Evolutionary conservation across 2,113 vertebrate genomes (phyloP), one percentile per base, ranked within the genome.

Genomic region (Takifugu bimaculatus): DNA sequence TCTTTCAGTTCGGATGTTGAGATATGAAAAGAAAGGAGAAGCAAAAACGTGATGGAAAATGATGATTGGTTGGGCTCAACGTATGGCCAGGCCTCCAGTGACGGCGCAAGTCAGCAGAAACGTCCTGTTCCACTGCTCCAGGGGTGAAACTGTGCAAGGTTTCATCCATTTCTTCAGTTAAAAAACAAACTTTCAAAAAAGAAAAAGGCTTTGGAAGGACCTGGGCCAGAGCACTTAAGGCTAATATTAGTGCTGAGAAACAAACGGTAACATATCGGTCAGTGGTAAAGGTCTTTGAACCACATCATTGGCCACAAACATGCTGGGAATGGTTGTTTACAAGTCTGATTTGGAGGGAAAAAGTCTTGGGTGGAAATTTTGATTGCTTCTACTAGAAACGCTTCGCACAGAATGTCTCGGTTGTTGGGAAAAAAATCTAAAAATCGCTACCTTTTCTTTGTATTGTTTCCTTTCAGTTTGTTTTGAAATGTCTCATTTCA

Each of bases 171-270:
- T 88, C 82, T 88, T 90, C 83, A 88, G 77, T 80, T 88, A 85
- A 55, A 68, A 79, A 83, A 85, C 28, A 78, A 82, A 81, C 71
- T 60, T 25, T 15, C 1, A 51, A 52, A 28, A 29, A 29, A 64
- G 83, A 68, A 70, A 76, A 79, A 72, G 73, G 75, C 78, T 80
- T 81, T 80, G 79, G 78, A 80, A 89, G 78, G 80, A 88, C 85
- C 85, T 85, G 89, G 86, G 85, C 79, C 76, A 85, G 83, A 90
- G 88, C 90, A 89, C 86, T 92, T 92, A 91, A 91, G 90, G 91
- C 90, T 90, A 91, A 89, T 79, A 86, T 87, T 88, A 91, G 88
- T 91, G 90, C 85, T 86, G 75, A 85, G 76, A 77, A 88, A 83
- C 65, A 68, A 87, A 86, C 60, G 49, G 65, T 49, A 86, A 79